A percentile compares a stretch with the other conserved stretches of the same genome.
Conservation (phyloP, 2,888 invertebrate genomes). For the Drosophila dives region DNA sequence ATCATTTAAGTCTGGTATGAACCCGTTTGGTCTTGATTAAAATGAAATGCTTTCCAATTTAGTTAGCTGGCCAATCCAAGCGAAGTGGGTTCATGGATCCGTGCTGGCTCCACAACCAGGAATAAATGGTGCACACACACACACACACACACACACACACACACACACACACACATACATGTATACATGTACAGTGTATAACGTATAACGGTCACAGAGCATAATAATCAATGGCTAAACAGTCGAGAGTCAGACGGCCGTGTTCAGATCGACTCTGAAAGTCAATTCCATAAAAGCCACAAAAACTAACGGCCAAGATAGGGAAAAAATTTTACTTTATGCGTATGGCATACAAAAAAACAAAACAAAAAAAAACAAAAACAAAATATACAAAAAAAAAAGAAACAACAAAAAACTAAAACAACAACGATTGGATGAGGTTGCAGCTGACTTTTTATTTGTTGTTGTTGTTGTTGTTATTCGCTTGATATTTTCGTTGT, state of each 20-base stretch:
- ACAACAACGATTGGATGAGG: slow-evolving; percentile 24
- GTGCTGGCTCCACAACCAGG: slow-evolving; percentile 5
- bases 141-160: slow-evolving; percentile 1
- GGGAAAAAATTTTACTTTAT: slow-evolving; percentile 63
- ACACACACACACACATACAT: background rate
- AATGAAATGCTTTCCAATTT: slow-evolving; percentile 11
- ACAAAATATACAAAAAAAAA: background rate
- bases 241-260: slow-evolving; percentile 41
- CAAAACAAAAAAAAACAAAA: background rate
- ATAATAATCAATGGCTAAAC: slow-evolving; percentile 64
- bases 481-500: slow-evolving; percentile 4
- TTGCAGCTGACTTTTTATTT: slow-evolving; percentile 36
- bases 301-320: slow-evolving; percentile 40
- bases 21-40: background rate
- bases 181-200: background rate
- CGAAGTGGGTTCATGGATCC: slow-evolving; percentile 10
- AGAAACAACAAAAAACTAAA: slow-evolving; percentile 19
- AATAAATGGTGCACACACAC: slow-evolving; percentile 2
- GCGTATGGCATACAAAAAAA: slow-evolving; percentile 37
- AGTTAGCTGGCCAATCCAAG: slow-evolving; percentile 5
- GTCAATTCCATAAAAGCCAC: slow-evolving; percentile 27
- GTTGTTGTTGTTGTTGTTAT: slow-evolving; percentile 1
- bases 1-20: background rate
- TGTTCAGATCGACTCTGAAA: slow-evolving; percentile 29
- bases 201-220: slow-evolving; percentile 21